Base-by-base conservation (phyloP, 2,797 vertebrate species). In the Pipistrellus pipistrellus region DNA sequence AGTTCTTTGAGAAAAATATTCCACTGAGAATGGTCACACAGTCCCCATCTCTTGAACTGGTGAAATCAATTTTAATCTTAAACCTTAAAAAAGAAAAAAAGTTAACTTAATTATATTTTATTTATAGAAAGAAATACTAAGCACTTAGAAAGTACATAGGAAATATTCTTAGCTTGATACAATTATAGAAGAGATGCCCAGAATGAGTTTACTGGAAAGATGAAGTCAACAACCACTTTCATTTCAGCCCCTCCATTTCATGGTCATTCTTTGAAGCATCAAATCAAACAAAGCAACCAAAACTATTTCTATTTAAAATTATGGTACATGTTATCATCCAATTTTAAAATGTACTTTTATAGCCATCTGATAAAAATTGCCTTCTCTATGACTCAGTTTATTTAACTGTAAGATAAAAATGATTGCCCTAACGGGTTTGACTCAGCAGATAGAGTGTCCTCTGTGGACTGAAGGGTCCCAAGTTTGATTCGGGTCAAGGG, bases 1-100 rank as follows among this genome's bases (percentile, higher is more conserved):
- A 97, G 92, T 97, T 94, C 81, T 97, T 97, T 0, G 97, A 96
- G 80, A 96, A 96, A 69, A 95, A 93, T 55, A 93, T 97, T 18
- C 96, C 95, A 4, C 95, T 95, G 55, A 97, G 83, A 82, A 97
- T 97, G 48, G 97, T 95, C 94, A 96, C 95, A 78, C 97, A 97
- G 75, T 97, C 96, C 41, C 85, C 83, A 85, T 4, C 95, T 87
- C 94, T 88, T 21, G 48, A 25, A 44, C n/a, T 96, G 76, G 77
- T 93, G 51, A 91, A 57, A 53, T 97, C 97, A 66, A 94, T 64
- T 41, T 86, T 35, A 84, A 97, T 86, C n/a, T 96, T 92, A 86
- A 97, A 97, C 88, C 97, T 97, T 82, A 69, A 68, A 71, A 64
- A 44, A 82, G 44, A n/a, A 77, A 51, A 44, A 90, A 53, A n/a